Base-by-base conservation (phyloP, 2,113 vertebrate genomes). In the Paramormyrops kingsleyae region DNA sequence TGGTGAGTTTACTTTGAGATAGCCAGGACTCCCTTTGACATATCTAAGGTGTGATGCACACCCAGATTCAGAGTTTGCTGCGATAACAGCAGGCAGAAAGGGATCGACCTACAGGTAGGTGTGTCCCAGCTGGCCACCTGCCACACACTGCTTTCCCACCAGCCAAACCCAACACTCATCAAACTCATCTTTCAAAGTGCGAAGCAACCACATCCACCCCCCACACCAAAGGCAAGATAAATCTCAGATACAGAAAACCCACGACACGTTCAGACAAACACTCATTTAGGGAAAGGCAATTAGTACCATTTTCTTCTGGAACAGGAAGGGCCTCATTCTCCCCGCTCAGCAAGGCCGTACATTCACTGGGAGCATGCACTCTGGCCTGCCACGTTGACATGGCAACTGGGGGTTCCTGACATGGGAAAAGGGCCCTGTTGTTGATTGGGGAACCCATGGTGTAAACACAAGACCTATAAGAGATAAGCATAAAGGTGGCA, bases 341-440 rank as follows among this genome's bases (percentile, higher is more conserved):
- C 59, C 99, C 99, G 50, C 99, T 99, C 96, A 97, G 97, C 95
- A 99, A 95, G 93, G 98, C 98, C 95, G 97, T 94, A 95, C 97
- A 98, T 90, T 95, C 95, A 90, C 94, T 94, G 93, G 96, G 96
- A 94, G 98, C 94, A 95, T 93, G 95, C 59, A 99, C 95, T 74
- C 95, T 95, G 47, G 97, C 97, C 94, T 97, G 97, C 98, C 99
- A 99, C 7, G 98, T 99, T 95, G 99, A 99, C 97, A 99, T 97
- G 93, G 99, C 98, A 95, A 97, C 93, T n/a, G 99, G 97, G 90
- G 98, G 97, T 89, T 99, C 99, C 94, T 99, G 99, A 95, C 98
- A 99, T 62, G 98, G 98, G 94, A 99, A 98, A 92, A 99, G 97
- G 88, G 99, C 98, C 93, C 98, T 96, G 97, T 99, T 99, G 97